phyloP scores from a whole-genome alignment of 2,888 invertebrate species.

The Argyra leucocephala region DNA sequence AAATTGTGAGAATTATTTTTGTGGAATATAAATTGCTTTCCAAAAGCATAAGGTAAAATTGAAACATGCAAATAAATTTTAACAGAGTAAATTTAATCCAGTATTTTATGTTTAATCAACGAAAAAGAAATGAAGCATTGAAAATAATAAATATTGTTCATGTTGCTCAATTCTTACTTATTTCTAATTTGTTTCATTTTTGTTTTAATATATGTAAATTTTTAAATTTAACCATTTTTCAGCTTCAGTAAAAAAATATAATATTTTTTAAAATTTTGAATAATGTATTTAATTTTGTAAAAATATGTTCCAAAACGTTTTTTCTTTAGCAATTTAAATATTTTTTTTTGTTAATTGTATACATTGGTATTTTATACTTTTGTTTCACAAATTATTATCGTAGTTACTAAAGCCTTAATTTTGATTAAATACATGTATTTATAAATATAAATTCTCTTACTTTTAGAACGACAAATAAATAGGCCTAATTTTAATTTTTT shows the following conservation, averaged over 20 bases:
- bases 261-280: neutral
- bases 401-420: neutral
- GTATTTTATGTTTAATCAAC: too few species aligned
- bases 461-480: neutral
- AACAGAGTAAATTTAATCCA: too few species aligned
- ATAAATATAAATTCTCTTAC: neutral
- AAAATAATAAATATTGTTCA: too few species aligned
- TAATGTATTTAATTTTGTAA: neutral
- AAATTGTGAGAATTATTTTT: too few species aligned
- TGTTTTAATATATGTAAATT: too few species aligned
- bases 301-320: neutral
- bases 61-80: too few species aligned
- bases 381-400: neutral
- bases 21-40: too few species aligned
- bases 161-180: too few species aligned
- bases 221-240: neutral
- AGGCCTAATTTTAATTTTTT: neutral
- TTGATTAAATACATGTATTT: neutral
- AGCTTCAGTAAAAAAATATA: neutral
- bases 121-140: too few species aligned
- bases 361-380: constrained; percentile 1
- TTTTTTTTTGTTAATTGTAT: neutral
- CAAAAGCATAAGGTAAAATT: too few species aligned
- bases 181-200: too few species aligned
- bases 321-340: neutral